These are phyloP conservation scores for Propithecus perrieri DNA, from an alignment of 2,797 vertebrate species.

Conservation along the genomic window DNA sequence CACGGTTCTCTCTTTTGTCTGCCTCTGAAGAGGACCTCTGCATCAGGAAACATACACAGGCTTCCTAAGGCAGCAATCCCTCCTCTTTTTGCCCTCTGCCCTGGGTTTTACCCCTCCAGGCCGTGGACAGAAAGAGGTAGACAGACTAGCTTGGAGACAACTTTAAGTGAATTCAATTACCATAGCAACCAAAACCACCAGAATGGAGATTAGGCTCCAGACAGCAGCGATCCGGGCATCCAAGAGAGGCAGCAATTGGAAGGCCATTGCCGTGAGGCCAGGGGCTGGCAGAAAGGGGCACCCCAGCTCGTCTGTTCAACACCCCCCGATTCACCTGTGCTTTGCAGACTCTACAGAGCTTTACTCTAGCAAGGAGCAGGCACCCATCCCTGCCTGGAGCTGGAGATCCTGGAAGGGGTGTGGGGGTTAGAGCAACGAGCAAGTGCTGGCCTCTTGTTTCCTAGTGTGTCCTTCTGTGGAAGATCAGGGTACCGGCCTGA, in stretches of 20 bases:
- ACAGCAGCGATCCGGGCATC: slow-evolving; percentile 48
- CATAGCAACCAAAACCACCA: slow-evolving; percentile 76
- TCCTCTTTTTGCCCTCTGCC: not conserved
- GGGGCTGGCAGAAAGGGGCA: not conserved
- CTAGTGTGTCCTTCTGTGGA: rapidly evolving
- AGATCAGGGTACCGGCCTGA: not conserved
- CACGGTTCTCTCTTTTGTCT: not conserved
- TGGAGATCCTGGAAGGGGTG: not conserved
- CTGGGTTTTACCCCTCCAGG: slow-evolving; percentile 26
- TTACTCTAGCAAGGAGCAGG: not conserved
- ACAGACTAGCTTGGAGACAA: slow-evolving; percentile 68
- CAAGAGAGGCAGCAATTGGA: slow-evolving; percentile 34
- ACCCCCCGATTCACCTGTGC: not conserved
- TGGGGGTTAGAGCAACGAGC: not conserved
- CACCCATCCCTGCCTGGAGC: not conserved
- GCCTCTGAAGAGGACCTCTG: not conserved
- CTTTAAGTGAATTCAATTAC: slow-evolving; percentile 76
- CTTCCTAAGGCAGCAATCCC: not conserved
- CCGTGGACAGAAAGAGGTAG: slow-evolving; percentile 53
- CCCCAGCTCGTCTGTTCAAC: not conserved
- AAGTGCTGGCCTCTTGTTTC: not conserved
- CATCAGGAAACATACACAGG: not conserved
- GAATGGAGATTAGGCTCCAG: slow-evolving; percentile 62
- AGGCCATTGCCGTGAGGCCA: not conserved
- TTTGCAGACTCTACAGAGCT: not conserved